These are phyloP conservation scores for Brachyalestes nurse DNA, from an alignment of 2,797 vertebrate genomes.

Conservation along the genomic window DNA sequence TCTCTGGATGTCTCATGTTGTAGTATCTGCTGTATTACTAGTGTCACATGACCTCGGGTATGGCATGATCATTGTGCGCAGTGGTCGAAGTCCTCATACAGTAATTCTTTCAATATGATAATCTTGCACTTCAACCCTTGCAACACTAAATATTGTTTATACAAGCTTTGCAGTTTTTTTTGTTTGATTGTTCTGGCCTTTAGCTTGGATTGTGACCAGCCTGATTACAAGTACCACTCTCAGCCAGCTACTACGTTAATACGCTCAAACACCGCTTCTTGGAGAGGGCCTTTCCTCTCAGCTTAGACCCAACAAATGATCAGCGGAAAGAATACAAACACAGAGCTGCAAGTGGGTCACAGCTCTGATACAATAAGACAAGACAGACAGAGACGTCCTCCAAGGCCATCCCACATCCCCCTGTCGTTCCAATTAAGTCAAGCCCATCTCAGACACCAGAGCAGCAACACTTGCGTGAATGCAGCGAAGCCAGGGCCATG, in stretches of 20 bases:
- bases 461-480: constrained; percentile 6
- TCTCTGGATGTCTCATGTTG: neutral
- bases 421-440: constrained; percentile 53
- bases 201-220: neutral
- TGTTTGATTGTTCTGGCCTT: neutral
- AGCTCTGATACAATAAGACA: constrained; percentile 42
- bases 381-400: constrained; percentile 49
- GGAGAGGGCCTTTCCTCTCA: constrained; percentile 9
- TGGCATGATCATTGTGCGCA: constrained; percentile 22
- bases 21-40: constrained; percentile 17
- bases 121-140: neutral
- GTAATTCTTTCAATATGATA: neutral
- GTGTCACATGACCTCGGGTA: constrained; percentile 15
- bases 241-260: neutral
- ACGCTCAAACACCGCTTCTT: neutral
- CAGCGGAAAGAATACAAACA: constrained; percentile 32
- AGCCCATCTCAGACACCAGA: constrained; percentile 30
- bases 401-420: constrained; percentile 38
- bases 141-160: constrained; percentile 18
- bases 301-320: constrained; percentile 3
- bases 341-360: constrained; percentile 49
- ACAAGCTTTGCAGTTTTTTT: neutral
- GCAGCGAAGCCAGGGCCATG: neutral
- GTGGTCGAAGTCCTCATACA: constrained; percentile 43
- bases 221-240: constrained; percentile 7